Percentiles rank a stretch among this genome's conserved stretches.
These are phyloP conservation scores for Epizoanthus illoricatus DNA, from an alignment of 92 coral and sea anemone species.

Conservation along the genomic window DNA sequence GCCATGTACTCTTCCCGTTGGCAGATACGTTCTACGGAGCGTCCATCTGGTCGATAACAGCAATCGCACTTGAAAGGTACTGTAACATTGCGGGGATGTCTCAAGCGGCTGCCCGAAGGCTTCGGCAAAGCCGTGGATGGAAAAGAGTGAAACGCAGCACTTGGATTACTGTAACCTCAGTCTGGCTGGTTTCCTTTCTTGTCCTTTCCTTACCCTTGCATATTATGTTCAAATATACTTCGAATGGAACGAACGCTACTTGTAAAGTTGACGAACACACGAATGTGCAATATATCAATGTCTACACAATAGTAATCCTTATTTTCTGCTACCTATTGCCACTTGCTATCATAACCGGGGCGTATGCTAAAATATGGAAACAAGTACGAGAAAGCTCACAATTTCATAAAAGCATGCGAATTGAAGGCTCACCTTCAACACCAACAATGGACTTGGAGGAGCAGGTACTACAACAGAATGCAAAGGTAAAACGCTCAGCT, in stretches of 20 bases:
- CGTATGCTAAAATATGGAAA: conserved; percentile 13
- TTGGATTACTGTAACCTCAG: neutral
- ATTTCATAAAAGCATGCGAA: conserved; percentile 5
- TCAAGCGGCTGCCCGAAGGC: too few relatives aligned
- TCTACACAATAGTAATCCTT: neutral
- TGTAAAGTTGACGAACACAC: neutral
- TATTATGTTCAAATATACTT: neutral
- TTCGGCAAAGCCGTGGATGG: too few relatives aligned
- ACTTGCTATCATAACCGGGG: conserved; percentile 23
- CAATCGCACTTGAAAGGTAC: conserved; percentile 50
- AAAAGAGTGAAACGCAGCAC: conserved; percentile 5
- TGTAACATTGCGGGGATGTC: neutral
- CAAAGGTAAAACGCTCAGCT: neutral
- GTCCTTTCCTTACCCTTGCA: conserved; percentile 13
- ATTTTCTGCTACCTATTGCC: conserved; percentile 22
- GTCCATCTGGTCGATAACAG: conserved; percentile 50
- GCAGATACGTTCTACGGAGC: conserved; percentile 58
- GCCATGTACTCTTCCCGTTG: conserved; percentile 39
- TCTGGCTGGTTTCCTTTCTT: conserved; percentile 21
- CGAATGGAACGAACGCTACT: neutral
- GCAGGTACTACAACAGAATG: too few relatives aligned
- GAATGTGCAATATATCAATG: neutral
- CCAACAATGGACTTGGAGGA: too few relatives aligned
- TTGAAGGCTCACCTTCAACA: too few relatives aligned
- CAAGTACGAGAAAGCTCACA: conserved; percentile 15